Conservation (phyloP, 1,140 invertebrate species). For the Diorhabda elongata region DNA sequence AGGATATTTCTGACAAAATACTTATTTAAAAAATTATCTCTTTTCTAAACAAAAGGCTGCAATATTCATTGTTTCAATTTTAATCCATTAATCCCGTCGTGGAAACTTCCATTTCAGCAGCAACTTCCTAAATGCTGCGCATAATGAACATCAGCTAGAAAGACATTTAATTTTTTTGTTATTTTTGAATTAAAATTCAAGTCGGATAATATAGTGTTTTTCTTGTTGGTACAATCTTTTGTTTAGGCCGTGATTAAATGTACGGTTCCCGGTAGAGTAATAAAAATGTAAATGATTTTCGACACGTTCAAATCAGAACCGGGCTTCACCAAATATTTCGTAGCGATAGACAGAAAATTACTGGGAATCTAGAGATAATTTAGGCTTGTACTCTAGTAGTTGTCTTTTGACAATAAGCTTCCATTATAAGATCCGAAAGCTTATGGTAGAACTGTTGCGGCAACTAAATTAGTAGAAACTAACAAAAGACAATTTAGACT, state of each 20-base stretch:
- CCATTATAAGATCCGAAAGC: too few species aligned
- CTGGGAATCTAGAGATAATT: too few species aligned
- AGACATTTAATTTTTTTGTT: conserved; percentile 20
- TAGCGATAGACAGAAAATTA: too few species aligned
- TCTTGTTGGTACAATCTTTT: conserved; percentile 30
- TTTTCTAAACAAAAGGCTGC: neutral
- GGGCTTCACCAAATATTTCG: neutral
- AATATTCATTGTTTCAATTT: conserved; percentile 16
- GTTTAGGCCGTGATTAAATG: conserved; percentile 32
- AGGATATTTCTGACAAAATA: neutral
- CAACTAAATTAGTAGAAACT: too few species aligned
- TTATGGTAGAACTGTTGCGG: too few species aligned
- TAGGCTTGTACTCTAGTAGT: too few species aligned
- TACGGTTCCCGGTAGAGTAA: conserved; percentile 27
- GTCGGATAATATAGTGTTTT: conserved; percentile 36
- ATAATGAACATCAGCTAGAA: too few species aligned
- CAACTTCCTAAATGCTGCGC: conserved; percentile 14
- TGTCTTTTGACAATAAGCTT: too few species aligned
- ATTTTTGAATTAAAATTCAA: conserved; percentile 36
- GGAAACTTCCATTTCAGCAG: conserved; percentile 9
- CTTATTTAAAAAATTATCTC: neutral
- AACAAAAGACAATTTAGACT: too few species aligned
- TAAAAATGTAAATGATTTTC: conserved; percentile 34
- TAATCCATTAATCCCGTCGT: conserved; percentile 19
- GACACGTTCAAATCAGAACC: neutral